Conservation (phyloP, 2,888 invertebrate species). For the Amiota communis region DNA sequence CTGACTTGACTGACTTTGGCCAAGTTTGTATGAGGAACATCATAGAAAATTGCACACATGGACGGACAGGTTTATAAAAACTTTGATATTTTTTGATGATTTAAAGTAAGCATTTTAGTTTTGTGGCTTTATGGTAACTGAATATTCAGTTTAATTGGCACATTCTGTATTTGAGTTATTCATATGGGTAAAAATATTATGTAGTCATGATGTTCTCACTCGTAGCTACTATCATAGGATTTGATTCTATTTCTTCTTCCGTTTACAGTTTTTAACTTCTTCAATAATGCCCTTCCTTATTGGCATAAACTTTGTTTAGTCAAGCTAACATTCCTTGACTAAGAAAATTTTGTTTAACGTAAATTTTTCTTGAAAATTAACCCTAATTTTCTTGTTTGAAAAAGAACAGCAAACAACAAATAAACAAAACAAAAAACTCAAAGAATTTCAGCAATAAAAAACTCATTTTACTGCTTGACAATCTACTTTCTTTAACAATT, state of each 20-base stretch:
- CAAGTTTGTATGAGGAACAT: too few species aligned
- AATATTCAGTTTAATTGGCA: constrained; percentile 23
- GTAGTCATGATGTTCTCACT: too few species aligned
- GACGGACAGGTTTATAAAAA: neutral
- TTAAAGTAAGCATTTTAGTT: constrained; percentile 10
- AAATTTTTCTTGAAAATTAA: constrained; percentile 12
- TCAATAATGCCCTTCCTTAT: neutral
- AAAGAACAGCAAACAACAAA: constrained; percentile 4
- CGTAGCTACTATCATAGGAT: too few species aligned
- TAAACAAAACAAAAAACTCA: too few species aligned
- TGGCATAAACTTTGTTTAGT: neutral
- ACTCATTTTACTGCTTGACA: constrained; percentile 25
- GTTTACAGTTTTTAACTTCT: too few species aligned
- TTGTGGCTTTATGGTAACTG: constrained; percentile 11
- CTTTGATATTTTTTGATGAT: neutral
- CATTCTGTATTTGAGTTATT: neutral
- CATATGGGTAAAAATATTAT: too few species aligned
- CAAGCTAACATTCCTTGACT: neutral
- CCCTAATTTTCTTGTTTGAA: constrained; percentile 15
- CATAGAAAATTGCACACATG: too few species aligned
- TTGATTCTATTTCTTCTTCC: too few species aligned
- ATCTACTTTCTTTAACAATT: constrained; percentile 10
- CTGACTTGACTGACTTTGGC: constrained; percentile 4
- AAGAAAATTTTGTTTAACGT: too few species aligned
- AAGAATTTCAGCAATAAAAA: constrained; percentile 22